These are phyloP conservation scores for Sarcophaga variegata DNA, from an alignment of 2,888 invertebrate genomes.

Conservation along the genomic window DNA sequence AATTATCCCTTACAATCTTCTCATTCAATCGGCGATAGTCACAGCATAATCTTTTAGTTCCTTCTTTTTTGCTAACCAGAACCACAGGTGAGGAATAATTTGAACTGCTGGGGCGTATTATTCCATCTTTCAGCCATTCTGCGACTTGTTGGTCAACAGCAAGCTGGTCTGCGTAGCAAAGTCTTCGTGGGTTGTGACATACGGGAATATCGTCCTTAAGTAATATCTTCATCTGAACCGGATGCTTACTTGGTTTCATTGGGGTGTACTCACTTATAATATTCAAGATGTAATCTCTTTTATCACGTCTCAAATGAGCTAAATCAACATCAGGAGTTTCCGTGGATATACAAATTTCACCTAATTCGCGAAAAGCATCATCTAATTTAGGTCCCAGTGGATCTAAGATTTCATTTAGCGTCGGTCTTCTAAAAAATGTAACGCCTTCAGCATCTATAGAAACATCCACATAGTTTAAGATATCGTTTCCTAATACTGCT, in stretches of 20 bases:
- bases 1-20: too few species aligned
- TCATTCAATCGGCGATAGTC: too few species aligned
- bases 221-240: background rate
- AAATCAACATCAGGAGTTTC: background rate
- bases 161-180: background rate
- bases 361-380: background rate
- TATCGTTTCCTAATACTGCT: too few species aligned
- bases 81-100: too few species aligned
- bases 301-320: too few species aligned
- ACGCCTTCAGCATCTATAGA: too few species aligned
- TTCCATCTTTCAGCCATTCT: conserved; percentile 7
- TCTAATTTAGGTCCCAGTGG: background rate
- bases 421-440: too few species aligned
- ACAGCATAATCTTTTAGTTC: too few species aligned
- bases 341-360: background rate
- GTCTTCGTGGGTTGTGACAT: background rate
- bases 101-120: background rate
- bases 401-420: background rate
- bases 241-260: background rate
- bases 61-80: too few species aligned
- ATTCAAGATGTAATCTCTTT: too few species aligned
- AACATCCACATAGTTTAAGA: too few species aligned
- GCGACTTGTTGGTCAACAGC: background rate
- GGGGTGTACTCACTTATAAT: too few species aligned
- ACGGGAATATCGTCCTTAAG: background rate